Conservation (phyloP, 2,797 vertebrate genomes). For the Erethizon dorsatum region DNA sequence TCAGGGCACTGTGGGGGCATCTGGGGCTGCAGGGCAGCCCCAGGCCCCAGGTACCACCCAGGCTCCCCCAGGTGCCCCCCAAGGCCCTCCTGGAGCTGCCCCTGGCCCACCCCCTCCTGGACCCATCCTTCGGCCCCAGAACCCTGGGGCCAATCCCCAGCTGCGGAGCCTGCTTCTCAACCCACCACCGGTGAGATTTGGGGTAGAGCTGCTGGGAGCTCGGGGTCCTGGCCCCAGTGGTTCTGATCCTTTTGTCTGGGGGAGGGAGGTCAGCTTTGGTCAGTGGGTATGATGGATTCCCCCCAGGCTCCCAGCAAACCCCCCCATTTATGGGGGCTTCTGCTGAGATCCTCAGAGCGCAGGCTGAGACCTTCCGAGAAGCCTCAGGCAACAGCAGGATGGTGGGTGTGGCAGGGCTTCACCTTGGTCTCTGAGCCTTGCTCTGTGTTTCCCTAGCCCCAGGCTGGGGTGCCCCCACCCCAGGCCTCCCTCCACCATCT, state of each 20-base stretch:
- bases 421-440: neutral
- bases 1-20: slow-evolving; percentile 82
- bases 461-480: slow-evolving; percentile 90
- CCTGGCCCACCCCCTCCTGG: slow-evolving; percentile 90
- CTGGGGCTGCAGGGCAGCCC: slow-evolving; percentile 86
- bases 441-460: slow-evolving; percentile 83
- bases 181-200: slow-evolving; percentile 93
- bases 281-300: neutral
- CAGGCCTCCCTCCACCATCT: slow-evolving; percentile 91
- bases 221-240: neutral
- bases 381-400: neutral
- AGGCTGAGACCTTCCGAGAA: neutral
- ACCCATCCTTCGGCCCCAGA: slow-evolving; percentile 93
- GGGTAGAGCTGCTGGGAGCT: neutral
- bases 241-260: neutral
- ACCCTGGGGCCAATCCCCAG: slow-evolving; percentile 96
- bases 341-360: neutral
- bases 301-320: neutral
- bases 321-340: neutral
- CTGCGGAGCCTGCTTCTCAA: slow-evolving; percentile 96
- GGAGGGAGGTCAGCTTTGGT: neutral
- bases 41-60: slow-evolving; percentile 80
- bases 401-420: neutral
- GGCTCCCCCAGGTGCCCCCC: slow-evolving; percentile 78
- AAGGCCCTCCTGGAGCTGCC: slow-evolving; percentile 88